These are phyloP conservation scores for roundworm (Caenorhabditis elegans) DNA, from an alignment of 1,140 invertebrate species.

Conservation along the genomic window WBcel235 BX284605.5:12237001-12237500, in stretches of 20 bases:
- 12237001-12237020: background rate
- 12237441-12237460: slow-evolving; percentile 22
- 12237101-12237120: background rate
- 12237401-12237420: slow-evolving; percentile 34
- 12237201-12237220: slow-evolving; percentile 28
- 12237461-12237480: slow-evolving; percentile 1
- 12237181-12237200: slow-evolving; percentile 23
- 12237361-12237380: slow-evolving; percentile 37
- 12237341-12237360: background rate
- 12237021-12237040: background rate
- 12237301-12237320: background rate
- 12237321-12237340: background rate
- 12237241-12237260: too few species aligned
- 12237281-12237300: background rate
- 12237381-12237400: slow-evolving; percentile 38
- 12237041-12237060: background rate
- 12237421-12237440: slow-evolving; percentile 29
- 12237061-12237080: too few species aligned
- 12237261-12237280: slow-evolving; percentile 29
- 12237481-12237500: background rate
- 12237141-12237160: slow-evolving; percentile 29
- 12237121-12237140: slow-evolving; percentile 18
- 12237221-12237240: too few species aligned
- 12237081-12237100: background rate
- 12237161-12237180: slow-evolving; percentile 21